Evolutionary conservation across 2,888 invertebrate species (phyloP), one percentile per base, ranked within the genome.

Genomic region (Empis stercorea): DNA sequence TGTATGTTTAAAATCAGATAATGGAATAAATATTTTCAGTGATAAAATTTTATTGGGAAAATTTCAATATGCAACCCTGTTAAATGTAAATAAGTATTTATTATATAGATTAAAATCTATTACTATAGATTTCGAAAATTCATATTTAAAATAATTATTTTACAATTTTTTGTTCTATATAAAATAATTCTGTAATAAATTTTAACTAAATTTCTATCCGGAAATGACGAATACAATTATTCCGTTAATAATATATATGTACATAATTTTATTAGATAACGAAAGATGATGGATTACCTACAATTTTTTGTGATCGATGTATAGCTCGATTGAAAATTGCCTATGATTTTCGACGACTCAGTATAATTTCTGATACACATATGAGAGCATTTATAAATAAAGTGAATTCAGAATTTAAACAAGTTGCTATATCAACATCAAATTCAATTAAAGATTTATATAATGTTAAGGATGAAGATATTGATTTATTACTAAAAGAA

Each of bases 1-100:
- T 5, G 59, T 62, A 36, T 63, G 63, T 43, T 56, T 62, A 57
- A 59, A 61, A 52, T 54, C 59, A 4, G 59, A 59, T 15, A 47
- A 49, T n/a, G 58, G 59, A 5, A 39, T 44, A 32, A 56, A 58
- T 10, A 46, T 62, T 5, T 51, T 51, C 7, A 50, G 50, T 16
- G 55, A 60, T 11, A 38, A 45, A 11, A 49, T 45, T 9, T 47
- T 62, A 9, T 43, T 54, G 10, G 56, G 59, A 30, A 61, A 61
- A 50, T 63, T 62, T 54, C 53, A 57, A 48, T 61, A 57, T 52
- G 56, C 56, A 48, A 63, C 63, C 4, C 57, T 55, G 44, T 50
- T 61, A 43, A 54, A 55, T 57, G 63, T 62, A 59, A 17, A 15
- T 17, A 17, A n/a, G n/a, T n/a, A n/a, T n/a, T n/a, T n/a, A n/a